Conservation (phyloP, 2,797 vertebrate species). For the Anguilla anguilla region DNA sequence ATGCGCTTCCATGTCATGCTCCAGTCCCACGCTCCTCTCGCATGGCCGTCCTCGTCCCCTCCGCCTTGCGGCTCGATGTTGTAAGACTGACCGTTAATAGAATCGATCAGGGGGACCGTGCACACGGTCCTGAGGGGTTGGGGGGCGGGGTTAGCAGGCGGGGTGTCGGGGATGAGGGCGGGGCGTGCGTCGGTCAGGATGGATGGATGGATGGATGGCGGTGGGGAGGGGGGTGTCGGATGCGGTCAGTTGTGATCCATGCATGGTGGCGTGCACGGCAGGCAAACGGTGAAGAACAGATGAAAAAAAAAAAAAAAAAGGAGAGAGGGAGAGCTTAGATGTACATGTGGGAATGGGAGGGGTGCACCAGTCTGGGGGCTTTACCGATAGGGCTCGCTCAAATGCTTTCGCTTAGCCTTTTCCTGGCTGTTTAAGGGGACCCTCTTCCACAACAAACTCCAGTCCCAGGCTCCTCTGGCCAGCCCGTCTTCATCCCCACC, state of each 20-base stretch:
- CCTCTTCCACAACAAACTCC: slow-evolving; percentile 98
- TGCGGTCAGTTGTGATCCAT: slow-evolving; percentile 24
- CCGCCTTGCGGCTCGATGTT: slow-evolving; percentile 89
- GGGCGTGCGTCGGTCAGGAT: slow-evolving; percentile 26
- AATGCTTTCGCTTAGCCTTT: slow-evolving; percentile 90
- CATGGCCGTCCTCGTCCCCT: slow-evolving; percentile 93
- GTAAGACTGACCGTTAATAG: slow-evolving; percentile 90
- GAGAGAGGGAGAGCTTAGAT: slow-evolving; percentile 67
- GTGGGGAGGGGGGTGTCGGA: slow-evolving; percentile 8
- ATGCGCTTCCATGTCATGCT: slow-evolving; percentile 99
- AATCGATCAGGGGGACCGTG: slow-evolving; percentile 98
- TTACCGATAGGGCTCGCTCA: slow-evolving; percentile 97
- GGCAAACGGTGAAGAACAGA: slow-evolving; percentile 36
- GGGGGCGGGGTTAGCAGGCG: slow-evolving; percentile 46
- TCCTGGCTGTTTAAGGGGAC: slow-evolving; percentile 92
- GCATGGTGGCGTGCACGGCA: slow-evolving; percentile 23
- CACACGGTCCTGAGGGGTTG: slow-evolving; percentile 86
- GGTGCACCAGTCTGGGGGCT: slow-evolving; percentile 50
- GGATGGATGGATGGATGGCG: slow-evolving; percentile 10
- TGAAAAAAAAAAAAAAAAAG: slow-evolving; percentile 56
- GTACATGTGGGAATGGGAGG: slow-evolving; percentile 53
- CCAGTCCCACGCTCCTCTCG: slow-evolving; percentile 99
- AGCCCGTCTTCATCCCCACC: slow-evolving; percentile 97
- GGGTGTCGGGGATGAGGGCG: slow-evolving; percentile 38
- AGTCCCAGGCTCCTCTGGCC: slow-evolving; percentile 98